Percentiles rank a stretch among this genome's conserved stretches.
These are phyloP conservation scores for Labroides dimidiatus DNA, from an alignment of 2,797 vertebrate species.

Conservation along the genomic window DNA sequence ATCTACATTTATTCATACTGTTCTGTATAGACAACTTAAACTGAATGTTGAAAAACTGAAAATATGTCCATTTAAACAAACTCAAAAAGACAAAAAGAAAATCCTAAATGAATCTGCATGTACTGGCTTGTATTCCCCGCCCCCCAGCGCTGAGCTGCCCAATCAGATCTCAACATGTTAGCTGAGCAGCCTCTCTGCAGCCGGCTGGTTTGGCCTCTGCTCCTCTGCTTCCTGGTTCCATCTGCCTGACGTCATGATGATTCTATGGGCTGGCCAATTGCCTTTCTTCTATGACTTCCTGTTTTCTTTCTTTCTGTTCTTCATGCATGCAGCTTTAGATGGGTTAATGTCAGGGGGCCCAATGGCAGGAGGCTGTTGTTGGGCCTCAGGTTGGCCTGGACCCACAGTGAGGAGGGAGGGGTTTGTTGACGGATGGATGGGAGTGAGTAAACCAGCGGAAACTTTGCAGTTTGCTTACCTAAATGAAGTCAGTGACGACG, in stretches of 20 bases:
- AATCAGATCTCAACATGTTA: slow-evolving; percentile 76
- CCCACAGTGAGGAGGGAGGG: slow-evolving; percentile 45
- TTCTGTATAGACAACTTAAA: slow-evolving; percentile 96
- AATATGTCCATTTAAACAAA: slow-evolving; percentile 90
- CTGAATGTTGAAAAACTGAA: slow-evolving; percentile 94
- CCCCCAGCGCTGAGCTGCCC: slow-evolving; percentile 65
- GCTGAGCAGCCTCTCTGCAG: slow-evolving; percentile 77
- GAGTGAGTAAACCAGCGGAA: slow-evolving; percentile 69
- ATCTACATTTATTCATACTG: slow-evolving; percentile 99
- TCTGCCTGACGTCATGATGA: slow-evolving; percentile 86
- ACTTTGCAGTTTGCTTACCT: slow-evolving; percentile 79
- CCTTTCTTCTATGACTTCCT: slow-evolving; percentile 67
- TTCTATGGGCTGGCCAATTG: slow-evolving; percentile 89
- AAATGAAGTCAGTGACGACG: slow-evolving; percentile 60
- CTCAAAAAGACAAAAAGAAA: slow-evolving; percentile 70
- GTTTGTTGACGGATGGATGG: slow-evolving; percentile 42
- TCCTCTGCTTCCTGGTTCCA: slow-evolving; percentile 87
- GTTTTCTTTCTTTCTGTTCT: slow-evolving; percentile 75
- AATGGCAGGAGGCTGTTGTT: slow-evolving; percentile 54
- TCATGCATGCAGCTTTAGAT: slow-evolving; percentile 97
- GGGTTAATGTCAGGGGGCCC: slow-evolving; percentile 71
- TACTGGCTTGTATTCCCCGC: slow-evolving; percentile 92
- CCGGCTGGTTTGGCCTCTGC: slow-evolving; percentile 53
- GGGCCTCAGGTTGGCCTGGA: slow-evolving; percentile 52
- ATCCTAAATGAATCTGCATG: slow-evolving; percentile 89